A percentile compares a stretch with the other conserved stretches of the same genome.
phyloP scores from a whole-genome alignment of 2,113 vertebrate species.

The Tapirus terrestris region DNA sequence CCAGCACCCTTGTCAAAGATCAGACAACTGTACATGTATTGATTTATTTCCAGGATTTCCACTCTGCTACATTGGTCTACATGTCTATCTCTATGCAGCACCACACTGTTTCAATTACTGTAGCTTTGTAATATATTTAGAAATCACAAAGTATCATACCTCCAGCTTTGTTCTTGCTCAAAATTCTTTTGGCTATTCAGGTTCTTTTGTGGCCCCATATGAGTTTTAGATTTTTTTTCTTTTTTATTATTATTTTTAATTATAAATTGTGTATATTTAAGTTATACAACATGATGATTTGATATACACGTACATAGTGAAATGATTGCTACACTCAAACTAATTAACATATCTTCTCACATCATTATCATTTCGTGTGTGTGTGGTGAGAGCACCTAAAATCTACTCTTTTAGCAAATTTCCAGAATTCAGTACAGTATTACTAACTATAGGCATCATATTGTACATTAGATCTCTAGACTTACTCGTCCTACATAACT shows the following conservation, averaged over 20 bases:
- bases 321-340: background rate
- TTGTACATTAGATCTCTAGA: background rate
- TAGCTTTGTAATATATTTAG: too few relatives aligned
- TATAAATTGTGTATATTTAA: background rate
- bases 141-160: too few relatives aligned
- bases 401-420: background rate
- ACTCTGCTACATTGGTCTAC: too few relatives aligned
- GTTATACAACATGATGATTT: background rate
- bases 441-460: background rate
- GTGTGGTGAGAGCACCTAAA: background rate
- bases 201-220: background rate
- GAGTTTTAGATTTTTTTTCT: background rate
- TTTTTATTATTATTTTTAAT: background rate
- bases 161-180: too few relatives aligned
- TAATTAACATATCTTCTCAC: background rate
- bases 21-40: too few relatives aligned
- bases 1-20: too few relatives aligned
- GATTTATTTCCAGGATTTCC: too few relatives aligned
- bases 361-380: background rate
- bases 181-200: background rate
- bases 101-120: too few relatives aligned
- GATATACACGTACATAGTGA: background rate
- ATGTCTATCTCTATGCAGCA: too few relatives aligned
- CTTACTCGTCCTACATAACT: too few relatives aligned
- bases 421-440: background rate